Evolutionary conservation across 1,140 invertebrate genomes (phyloP).

Genomic region (Himalopsyche phryganea): DNA sequence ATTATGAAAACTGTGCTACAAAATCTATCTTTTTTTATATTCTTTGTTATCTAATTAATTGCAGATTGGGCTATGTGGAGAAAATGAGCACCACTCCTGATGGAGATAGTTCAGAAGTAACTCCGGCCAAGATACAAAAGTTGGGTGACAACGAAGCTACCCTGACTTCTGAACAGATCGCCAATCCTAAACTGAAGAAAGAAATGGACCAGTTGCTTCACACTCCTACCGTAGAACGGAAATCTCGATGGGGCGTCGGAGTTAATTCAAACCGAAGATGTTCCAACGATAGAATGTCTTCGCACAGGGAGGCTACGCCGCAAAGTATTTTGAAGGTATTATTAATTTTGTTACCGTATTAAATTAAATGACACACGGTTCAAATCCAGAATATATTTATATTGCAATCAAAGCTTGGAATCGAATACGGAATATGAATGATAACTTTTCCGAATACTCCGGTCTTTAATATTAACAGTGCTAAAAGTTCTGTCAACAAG

Average conservation of each 20-base stretch:
- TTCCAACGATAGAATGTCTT: slow-evolving; percentile 15
- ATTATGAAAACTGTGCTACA: too few relatives aligned
- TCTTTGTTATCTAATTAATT: too few relatives aligned
- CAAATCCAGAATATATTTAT: too few relatives aligned
- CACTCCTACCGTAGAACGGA: slow-evolving; percentile 28
- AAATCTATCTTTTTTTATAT: too few relatives aligned
- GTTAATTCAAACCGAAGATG: slow-evolving; percentile 33
- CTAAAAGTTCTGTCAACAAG: too few relatives aligned
- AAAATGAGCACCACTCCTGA: slow-evolving; percentile 32
- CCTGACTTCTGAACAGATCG: too few relatives aligned
- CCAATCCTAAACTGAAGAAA: slow-evolving; percentile 35
- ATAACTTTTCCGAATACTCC: too few relatives aligned
- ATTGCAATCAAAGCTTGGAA: too few relatives aligned
- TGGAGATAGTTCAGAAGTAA: slow-evolving; percentile 7
- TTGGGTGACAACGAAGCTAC: slow-evolving; percentile 12
- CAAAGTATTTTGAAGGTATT: slow-evolving; percentile 50
- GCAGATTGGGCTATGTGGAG: slow-evolving; percentile 12
- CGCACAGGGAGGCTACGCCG: slow-evolving; percentile 39
- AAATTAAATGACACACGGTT: too few relatives aligned
- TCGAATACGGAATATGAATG: too few relatives aligned
- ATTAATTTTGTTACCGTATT: too few relatives aligned
- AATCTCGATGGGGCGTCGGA: slow-evolving; percentile 35
- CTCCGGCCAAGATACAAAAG: slow-evolving; percentile 40
- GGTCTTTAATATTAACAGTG: too few relatives aligned
- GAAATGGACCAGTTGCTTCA: slow-evolving; percentile 41